phyloP scores from a whole-genome alignment of 2,888 invertebrate species.

The Falcaria lacertinaria region DNA sequence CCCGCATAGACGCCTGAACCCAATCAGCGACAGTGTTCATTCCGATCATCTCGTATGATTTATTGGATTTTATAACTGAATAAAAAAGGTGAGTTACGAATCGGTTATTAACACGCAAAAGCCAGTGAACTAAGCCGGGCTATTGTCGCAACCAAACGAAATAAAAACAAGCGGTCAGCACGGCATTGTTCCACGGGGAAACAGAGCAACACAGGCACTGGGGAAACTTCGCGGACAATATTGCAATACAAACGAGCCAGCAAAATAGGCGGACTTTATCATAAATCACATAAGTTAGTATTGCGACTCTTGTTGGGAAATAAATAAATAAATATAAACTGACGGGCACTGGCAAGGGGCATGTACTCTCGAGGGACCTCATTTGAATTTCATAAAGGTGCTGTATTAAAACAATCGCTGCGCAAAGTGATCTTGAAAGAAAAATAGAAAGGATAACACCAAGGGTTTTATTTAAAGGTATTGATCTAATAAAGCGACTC shows the following conservation, averaged over 20 bases:
- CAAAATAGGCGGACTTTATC: slow-evolving; percentile 33
- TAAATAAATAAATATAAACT: slow-evolving; percentile 21
- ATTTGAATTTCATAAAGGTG: slow-evolving; percentile 65
- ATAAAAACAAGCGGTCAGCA: slow-evolving; percentile 44
- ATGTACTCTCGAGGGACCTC: too few relatives aligned
- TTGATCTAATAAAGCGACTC: neutral
- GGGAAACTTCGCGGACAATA: slow-evolving; percentile 48
- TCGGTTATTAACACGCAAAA: slow-evolving; percentile 51
- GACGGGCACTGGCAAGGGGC: slow-evolving; percentile 30
- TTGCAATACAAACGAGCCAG: slow-evolving; percentile 49
- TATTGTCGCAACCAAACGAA: slow-evolving; percentile 42
- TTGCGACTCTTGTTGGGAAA: slow-evolving; percentile 52
- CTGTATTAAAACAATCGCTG: slow-evolving; percentile 53
- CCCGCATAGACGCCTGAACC: too few relatives aligned
- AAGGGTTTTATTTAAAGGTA: neutral
- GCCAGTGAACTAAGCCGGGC: slow-evolving; percentile 39
- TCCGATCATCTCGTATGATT: slow-evolving; percentile 24
- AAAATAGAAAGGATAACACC: slow-evolving; percentile 7
- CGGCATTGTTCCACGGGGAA: slow-evolving; percentile 29
- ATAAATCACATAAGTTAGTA: slow-evolving; percentile 64
- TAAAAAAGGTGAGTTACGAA: slow-evolving; percentile 33
- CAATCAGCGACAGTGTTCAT: slow-evolving; percentile 7
- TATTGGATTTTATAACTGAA: slow-evolving; percentile 32
- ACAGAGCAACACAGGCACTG: slow-evolving; percentile 25
- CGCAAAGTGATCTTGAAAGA: slow-evolving; percentile 15